Evolutionary conservation across 2,797 vertebrate species (phyloP).

Genomic region (Pseudomugil tenellus): DNA sequence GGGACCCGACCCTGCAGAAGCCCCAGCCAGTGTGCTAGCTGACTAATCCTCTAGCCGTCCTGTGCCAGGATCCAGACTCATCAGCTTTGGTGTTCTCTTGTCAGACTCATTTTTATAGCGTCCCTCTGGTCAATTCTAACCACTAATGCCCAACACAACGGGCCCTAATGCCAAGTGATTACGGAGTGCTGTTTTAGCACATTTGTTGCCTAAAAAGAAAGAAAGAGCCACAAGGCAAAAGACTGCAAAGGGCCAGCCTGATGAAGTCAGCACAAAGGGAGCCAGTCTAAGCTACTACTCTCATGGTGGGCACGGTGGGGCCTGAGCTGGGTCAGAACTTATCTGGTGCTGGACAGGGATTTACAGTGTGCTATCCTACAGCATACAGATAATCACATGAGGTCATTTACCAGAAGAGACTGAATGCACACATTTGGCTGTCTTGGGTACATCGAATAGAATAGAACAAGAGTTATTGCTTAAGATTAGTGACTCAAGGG

Average conservation of each 20-base stretch:
- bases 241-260: slow-evolving; percentile 80
- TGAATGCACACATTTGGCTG: slow-evolving; percentile 41
- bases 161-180: slow-evolving; percentile 85
- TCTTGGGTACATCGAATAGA: slow-evolving; percentile 11
- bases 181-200: slow-evolving; percentile 85
- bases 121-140: slow-evolving; percentile 82
- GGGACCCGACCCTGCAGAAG: slow-evolving; percentile 74
- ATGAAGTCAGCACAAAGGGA: slow-evolving; percentile 88
- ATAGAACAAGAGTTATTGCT: slow-evolving; percentile 19
- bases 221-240: slow-evolving; percentile 77
- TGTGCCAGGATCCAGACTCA: slow-evolving; percentile 84
- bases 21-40: slow-evolving; percentile 75
- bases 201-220: slow-evolving; percentile 83
- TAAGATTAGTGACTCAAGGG: slow-evolving; percentile 10
- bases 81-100: slow-evolving; percentile 84
- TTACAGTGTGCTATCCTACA: slow-evolving; percentile 55
- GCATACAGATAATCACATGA: slow-evolving; percentile 64
- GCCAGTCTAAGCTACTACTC: slow-evolving; percentile 73
- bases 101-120: slow-evolving; percentile 83
- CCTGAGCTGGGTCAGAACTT: slow-evolving; percentile 58
- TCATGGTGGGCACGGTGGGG: slow-evolving; percentile 61
- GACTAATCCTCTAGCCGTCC: slow-evolving; percentile 80
- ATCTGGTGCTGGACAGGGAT: slow-evolving; percentile 52
- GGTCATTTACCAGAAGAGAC: slow-evolving; percentile 48
- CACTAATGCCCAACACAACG: slow-evolving; percentile 87